A percentile compares a stretch with the other conserved stretches of the same genome.
Conservation (phyloP, 2,797 vertebrate genomes). For the Rhyacichthys aspro region DNA sequence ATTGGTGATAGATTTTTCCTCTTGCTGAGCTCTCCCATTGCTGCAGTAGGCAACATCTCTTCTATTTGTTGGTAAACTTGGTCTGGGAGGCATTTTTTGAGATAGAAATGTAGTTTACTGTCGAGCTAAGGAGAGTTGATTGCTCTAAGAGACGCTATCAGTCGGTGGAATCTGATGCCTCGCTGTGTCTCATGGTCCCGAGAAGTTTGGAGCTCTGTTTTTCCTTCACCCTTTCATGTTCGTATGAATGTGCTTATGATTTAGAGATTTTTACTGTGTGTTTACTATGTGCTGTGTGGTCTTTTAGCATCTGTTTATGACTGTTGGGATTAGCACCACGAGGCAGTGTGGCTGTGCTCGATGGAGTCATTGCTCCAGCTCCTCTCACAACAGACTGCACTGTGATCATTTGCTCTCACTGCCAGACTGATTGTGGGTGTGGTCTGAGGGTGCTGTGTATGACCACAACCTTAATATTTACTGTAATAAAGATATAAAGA, state of each 20-base stretch:
- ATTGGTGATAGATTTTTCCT: constrained; percentile 43
- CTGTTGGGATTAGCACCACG: constrained; percentile 73
- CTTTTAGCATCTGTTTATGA: constrained; percentile 75
- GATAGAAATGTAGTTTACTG: constrained; percentile 35
- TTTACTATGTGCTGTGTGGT: constrained; percentile 64
- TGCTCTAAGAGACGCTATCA: constrained; percentile 29
- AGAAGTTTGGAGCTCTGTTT: constrained; percentile 14
- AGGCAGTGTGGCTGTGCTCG: constrained; percentile 68
- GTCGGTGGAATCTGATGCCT: constrained; percentile 1
- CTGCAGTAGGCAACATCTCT: constrained; percentile 23
- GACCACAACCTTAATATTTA: too few species aligned
- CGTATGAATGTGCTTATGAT: constrained; percentile 22
- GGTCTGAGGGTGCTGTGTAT: constrained; percentile 12
- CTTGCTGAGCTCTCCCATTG: constrained; percentile 1
- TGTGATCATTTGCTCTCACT: constrained; percentile 41
- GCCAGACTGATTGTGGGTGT: constrained; percentile 43
- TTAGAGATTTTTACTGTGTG: constrained; percentile 33
- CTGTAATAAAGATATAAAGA: too few species aligned
- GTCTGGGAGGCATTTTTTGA: constrained; percentile 7
- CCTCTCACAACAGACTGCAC: constrained; percentile 50
- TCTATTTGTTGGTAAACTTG: constrained; percentile 43
- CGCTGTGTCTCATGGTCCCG: neutral
- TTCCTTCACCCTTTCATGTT: constrained; percentile 19
- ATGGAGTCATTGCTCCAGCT: constrained; percentile 52
- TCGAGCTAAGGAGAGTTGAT: constrained; percentile 15